Evolutionary conservation across 2,888 invertebrate genomes (phyloP), one percentile per base, ranked within the genome.

Genomic region (Luperina testacea): DNA sequence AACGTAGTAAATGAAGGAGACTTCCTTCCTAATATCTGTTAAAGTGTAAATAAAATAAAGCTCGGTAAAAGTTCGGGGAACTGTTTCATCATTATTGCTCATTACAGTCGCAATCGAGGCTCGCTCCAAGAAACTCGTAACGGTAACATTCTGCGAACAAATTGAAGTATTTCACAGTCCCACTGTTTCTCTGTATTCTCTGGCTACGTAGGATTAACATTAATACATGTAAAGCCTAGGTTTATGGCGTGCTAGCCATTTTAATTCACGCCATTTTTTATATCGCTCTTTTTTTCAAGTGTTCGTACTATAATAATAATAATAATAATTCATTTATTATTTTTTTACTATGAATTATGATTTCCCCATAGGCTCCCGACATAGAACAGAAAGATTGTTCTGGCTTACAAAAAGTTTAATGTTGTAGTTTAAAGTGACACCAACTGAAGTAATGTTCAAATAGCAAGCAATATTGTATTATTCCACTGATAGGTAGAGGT

Each of bases 31-130:
- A 87, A 88, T 89, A 88, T 87, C 80, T 87, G 83, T 87, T 86
- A 86, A 87, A 89, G 88, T 88, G 81, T 86, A 88, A 90, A 91
- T 91, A 90, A 92, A 92, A 91, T 88, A 90, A 90, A 91, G 87
- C 81, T 71, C 81, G 32, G 67, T 79, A 79, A 73, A 87, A 87
- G 78, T 89, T 89, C 45, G 71, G 45, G 69, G 89, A 92, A 92
- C 93, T 91, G 92, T 94, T 95, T 91, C 95, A 93, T 95, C 94
- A 94, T 95, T 95, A 95, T 94, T 95, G 95, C 95, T 95, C 94
- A 95, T 95, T 95, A 95, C 92, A 92, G 91, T 91, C 94, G 95
- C 96, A 95, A 95, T 95, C 89, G 94, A 95, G 89, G 90, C 92
- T 94, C 94, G 95, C 94, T 94, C 88, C 92, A 95, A 92, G 91